A percentile compares a stretch with the other conserved stretches of the same genome.
phyloP scores from a whole-genome alignment of 2,797 vertebrate genomes.

The Antennarius maculatus region DNA sequence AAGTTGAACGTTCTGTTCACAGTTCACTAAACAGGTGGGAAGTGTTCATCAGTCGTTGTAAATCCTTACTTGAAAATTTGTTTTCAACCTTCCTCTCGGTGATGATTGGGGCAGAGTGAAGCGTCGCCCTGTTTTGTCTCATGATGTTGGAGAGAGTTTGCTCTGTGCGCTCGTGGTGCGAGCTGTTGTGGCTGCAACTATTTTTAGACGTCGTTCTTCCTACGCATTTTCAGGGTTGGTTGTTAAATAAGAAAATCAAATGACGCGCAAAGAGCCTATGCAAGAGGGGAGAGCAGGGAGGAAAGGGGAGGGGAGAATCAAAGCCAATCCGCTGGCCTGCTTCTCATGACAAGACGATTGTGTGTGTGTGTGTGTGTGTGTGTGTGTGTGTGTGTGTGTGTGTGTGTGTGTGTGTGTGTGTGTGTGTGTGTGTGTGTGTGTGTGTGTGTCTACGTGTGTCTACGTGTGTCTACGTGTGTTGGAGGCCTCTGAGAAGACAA shows the following conservation, averaged over 20 bases:
- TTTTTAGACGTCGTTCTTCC: slow-evolving; percentile 86
- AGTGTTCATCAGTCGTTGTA: background rate
- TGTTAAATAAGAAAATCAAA: slow-evolving; percentile 89
- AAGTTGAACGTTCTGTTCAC: background rate
- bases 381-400: slow-evolving; percentile 23
- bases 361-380: slow-evolving; percentile 27
- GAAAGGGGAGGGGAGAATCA: slow-evolving; percentile 72
- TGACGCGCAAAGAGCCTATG: slow-evolving; percentile 80
- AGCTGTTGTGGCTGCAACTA: slow-evolving; percentile 84
- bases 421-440: slow-evolving; percentile 33
- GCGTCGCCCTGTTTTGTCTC: slow-evolving; percentile 73
- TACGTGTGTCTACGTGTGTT: slow-evolving; percentile 24
- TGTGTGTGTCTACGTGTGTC: slow-evolving; percentile 22
- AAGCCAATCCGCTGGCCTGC: slow-evolving; percentile 74
- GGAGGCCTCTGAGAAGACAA: slow-evolving; percentile 56
- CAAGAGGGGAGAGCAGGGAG: slow-evolving; percentile 58
- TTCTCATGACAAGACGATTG: slow-evolving; percentile 69
- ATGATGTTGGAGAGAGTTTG: slow-evolving; percentile 67
- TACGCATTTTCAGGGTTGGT: slow-evolving; percentile 86
- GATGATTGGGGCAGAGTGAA: slow-evolving; percentile 54
- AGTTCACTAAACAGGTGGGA: slow-evolving; percentile 3
- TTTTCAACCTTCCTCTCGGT: slow-evolving; percentile 30
- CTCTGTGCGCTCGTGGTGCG: slow-evolving; percentile 60
- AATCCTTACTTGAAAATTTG: slow-evolving; percentile 16
- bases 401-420: slow-evolving; percentile 20